Conservation (phyloP, 2,888 invertebrate genomes). For the Cosmopolites sordidus region DNA sequence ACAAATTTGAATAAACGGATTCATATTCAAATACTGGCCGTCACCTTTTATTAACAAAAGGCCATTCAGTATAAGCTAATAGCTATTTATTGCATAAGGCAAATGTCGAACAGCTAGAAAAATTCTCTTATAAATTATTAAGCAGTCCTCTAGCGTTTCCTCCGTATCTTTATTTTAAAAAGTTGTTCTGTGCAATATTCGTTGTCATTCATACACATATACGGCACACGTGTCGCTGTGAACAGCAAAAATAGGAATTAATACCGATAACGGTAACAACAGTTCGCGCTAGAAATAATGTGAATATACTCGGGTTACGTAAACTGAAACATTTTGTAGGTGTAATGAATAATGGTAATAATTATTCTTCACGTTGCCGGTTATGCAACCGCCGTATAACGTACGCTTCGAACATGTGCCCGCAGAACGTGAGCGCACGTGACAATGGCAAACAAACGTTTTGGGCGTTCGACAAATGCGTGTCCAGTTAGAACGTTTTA, state of each 20-base stretch:
- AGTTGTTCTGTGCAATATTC: neutral
- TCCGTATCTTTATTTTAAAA: neutral
- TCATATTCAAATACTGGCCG: too few relatives aligned
- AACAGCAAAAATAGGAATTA: slow-evolving; percentile 8
- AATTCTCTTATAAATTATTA: neutral
- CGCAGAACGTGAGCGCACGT: slow-evolving; percentile 29
- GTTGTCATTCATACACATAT: neutral
- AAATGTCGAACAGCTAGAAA: neutral
- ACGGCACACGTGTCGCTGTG: neutral
- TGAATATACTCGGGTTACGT: slow-evolving; percentile 18
- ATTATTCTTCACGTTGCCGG: slow-evolving; percentile 26
- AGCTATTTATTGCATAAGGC: neutral
- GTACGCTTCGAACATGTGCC: slow-evolving; percentile 33
- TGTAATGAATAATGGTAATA: slow-evolving; percentile 23
- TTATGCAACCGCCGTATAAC: slow-evolving; percentile 32
- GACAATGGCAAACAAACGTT: slow-evolving; percentile 18
- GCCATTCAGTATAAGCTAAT: too few relatives aligned
- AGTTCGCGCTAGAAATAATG: slow-evolving; percentile 17
- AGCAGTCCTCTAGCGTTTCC: neutral
- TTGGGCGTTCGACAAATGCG: neutral
- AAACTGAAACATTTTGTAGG: slow-evolving; percentile 24
- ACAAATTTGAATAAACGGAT: too few relatives aligned
- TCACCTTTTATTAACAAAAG: too few relatives aligned
- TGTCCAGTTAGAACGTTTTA: neutral
- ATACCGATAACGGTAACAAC: slow-evolving; percentile 8